Evolutionary conservation across 2,797 vertebrate species (phyloP).

Genomic region (Australoheros facetus): DNA sequence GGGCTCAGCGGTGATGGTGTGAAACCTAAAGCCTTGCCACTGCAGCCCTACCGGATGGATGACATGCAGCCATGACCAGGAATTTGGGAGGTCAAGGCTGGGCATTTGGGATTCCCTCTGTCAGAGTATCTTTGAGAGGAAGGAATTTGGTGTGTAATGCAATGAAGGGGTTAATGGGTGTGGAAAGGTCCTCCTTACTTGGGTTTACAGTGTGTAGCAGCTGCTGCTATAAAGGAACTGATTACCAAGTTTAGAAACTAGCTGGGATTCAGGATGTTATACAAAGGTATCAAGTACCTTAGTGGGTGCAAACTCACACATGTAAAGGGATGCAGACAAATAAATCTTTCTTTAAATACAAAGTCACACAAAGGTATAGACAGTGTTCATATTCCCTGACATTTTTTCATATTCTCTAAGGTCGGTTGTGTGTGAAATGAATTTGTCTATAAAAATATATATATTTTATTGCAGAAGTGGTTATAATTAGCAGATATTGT

Average conservation of each 20-base stretch:
- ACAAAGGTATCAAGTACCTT: slow-evolving; percentile 30
- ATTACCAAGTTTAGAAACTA: slow-evolving; percentile 69
- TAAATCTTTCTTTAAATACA: slow-evolving; percentile 7
- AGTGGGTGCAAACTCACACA: slow-evolving; percentile 2
- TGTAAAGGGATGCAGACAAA: slow-evolving; percentile 9
- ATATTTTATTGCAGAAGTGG: background rate
- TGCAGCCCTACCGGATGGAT: slow-evolving; percentile 35
- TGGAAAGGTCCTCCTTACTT: slow-evolving; percentile 47
- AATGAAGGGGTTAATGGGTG: slow-evolving; percentile 57
- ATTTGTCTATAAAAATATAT: background rate
- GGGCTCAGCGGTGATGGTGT: slow-evolving; percentile 30
- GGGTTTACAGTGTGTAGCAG: slow-evolving; percentile 62
- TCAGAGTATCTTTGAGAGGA: slow-evolving; percentile 47
- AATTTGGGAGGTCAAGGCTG: slow-evolving; percentile 66
- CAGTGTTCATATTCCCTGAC: background rate
- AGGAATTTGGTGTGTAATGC: slow-evolving; percentile 61
- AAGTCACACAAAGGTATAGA: background rate
- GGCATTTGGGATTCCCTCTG: slow-evolving; percentile 66
- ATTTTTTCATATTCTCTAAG: background rate
- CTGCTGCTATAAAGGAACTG: slow-evolving; percentile 63
- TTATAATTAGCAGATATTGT: background rate
- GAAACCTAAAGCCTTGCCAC: slow-evolving; percentile 65
- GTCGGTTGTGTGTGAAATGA: background rate
- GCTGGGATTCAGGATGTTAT: slow-evolving; percentile 56
- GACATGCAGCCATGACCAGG: slow-evolving; percentile 61